These are phyloP conservation scores for Chrysolina americana DNA, from an alignment of 2,888 invertebrate genomes.

Conservation along the genomic window DNA sequence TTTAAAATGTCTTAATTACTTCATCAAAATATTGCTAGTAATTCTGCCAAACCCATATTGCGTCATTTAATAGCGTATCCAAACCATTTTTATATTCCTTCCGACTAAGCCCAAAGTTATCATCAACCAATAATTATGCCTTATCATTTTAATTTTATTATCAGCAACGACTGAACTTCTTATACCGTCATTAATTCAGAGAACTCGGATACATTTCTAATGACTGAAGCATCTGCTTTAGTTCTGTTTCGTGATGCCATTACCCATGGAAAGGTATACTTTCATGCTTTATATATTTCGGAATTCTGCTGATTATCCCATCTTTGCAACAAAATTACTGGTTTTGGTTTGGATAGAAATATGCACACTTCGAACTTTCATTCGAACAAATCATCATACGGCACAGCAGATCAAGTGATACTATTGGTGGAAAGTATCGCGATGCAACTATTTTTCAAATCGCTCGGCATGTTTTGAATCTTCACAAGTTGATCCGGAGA, in stretches of 20 bases:
- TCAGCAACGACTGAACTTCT: slow-evolving; percentile 22
- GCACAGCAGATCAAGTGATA: too few species aligned
- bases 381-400: background rate
- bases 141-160: slow-evolving; percentile 30
- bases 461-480: too few species aligned
- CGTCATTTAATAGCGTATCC: background rate
- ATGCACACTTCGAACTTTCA: background rate
- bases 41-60: slow-evolving; percentile 15
- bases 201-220: slow-evolving; percentile 32
- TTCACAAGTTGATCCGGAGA: too few species aligned
- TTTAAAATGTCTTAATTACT: slow-evolving; percentile 22
- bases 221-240: slow-evolving; percentile 25
- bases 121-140: slow-evolving; percentile 18
- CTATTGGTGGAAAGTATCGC: too few species aligned
- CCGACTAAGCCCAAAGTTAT: background rate
- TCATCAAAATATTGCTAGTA: slow-evolving; percentile 14
- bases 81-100: slow-evolving; percentile 8
- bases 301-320: slow-evolving; percentile 19
- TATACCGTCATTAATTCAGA: slow-evolving; percentile 20
- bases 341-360: background rate
- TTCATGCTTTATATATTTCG: slow-evolving; percentile 4
- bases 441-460: too few species aligned
- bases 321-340: background rate
- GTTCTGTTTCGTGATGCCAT: slow-evolving; percentile 32
- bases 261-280: slow-evolving; percentile 12